Base-by-base conservation (phyloP, 2,888 invertebrate genomes). In the Phytoseiulus persimilis region DNA sequence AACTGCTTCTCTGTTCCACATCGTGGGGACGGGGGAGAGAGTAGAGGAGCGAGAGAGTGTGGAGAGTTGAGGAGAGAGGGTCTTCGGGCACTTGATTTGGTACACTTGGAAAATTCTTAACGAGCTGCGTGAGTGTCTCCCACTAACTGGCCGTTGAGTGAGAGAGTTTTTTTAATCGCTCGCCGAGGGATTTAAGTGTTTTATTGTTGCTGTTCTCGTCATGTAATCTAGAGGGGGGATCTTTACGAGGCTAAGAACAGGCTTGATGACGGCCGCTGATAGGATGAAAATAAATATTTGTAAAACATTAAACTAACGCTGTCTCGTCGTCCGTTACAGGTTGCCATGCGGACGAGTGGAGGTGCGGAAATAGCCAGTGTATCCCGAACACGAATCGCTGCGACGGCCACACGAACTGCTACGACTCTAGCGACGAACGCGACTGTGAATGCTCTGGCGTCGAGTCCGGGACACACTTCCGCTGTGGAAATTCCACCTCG, bases 391-490 rank as follows among this genome's bases (percentile, higher is more conserved):
- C 93, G 45, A 94, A 95, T 90, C 94, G 94, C 65, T 96, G 96
- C 92, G 95, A 96, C 92, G 95, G 96, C 28, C 93, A 94, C 90
- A 94, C 95, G 92, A 95, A 96, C 92, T 96, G 96, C 92, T 95
- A 95, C 91, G 95, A 96, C 92, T 94, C 94, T 92, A 95, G 95
- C 31, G 96, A 96, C 92, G 96, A 96, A 93, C 94, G 94, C 92
- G 94, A 95, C 92, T 96, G 96, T 92, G 94, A 92, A 89, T 92
- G 92, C 90, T 91, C 91, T 31, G 90, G 90, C 23, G 91, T 90
- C 32, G 90, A 95, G 92, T 87, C 32, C 39, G 87, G 87, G 87
- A 87, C 87, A 87, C 83, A 91, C 83, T 96, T 96, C 92, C 95
- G 95, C 89, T 96, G 96, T 92, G 95, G 95, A 89, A 95, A 95